Evolutionary conservation across 1,140 invertebrate genomes (phyloP).

Genomic region (Drosophila albomicans): DNA sequence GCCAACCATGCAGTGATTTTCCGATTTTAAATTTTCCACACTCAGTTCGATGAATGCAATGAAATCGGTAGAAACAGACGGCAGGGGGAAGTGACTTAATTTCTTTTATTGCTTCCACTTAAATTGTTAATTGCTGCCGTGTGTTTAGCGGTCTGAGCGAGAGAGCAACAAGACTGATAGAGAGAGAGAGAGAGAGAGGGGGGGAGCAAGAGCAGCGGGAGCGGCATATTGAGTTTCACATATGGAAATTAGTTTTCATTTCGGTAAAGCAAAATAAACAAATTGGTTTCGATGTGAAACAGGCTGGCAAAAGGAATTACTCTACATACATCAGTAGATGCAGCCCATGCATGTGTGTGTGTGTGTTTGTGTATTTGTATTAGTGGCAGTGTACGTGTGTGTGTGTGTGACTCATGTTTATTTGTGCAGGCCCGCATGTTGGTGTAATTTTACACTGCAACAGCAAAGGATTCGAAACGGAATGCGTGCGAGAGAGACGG

Average conservation of each 20-base stretch:
- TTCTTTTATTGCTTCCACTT: slow-evolving; percentile 72
- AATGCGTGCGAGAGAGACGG: not conserved
- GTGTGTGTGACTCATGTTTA: slow-evolving; percentile 19
- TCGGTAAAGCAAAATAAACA: slow-evolving; percentile 39
- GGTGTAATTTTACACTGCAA: slow-evolving; percentile 57
- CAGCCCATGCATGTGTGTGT: not conserved
- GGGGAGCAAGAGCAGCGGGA: not conserved
- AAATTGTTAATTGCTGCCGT: slow-evolving; percentile 67
- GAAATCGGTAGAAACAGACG: slow-evolving; percentile 11
- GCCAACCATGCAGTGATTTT: slow-evolving; percentile 35
- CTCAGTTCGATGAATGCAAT: slow-evolving; percentile 35
- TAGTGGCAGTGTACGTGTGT: slow-evolving; percentile 3
- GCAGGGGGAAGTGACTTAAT: slow-evolving; percentile 51
- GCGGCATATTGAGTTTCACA: slow-evolving; percentile 52
- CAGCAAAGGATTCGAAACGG: slow-evolving; percentile 15
- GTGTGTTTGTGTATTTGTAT: slow-evolving; percentile 13
- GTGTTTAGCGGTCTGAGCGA: slow-evolving; percentile 14
- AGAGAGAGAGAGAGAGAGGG: not conserved
- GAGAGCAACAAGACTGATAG: not conserved
- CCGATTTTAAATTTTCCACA: slow-evolving; percentile 50
- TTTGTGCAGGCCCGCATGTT: slow-evolving; percentile 45
- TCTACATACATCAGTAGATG: slow-evolving; percentile 17
- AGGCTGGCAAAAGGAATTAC: slow-evolving; percentile 31
- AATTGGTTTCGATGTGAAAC: slow-evolving; percentile 56
- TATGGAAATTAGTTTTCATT: slow-evolving; percentile 66